Conservation (phyloP, 2,888 invertebrate genomes). For the Cosmia trapezina region DNA sequence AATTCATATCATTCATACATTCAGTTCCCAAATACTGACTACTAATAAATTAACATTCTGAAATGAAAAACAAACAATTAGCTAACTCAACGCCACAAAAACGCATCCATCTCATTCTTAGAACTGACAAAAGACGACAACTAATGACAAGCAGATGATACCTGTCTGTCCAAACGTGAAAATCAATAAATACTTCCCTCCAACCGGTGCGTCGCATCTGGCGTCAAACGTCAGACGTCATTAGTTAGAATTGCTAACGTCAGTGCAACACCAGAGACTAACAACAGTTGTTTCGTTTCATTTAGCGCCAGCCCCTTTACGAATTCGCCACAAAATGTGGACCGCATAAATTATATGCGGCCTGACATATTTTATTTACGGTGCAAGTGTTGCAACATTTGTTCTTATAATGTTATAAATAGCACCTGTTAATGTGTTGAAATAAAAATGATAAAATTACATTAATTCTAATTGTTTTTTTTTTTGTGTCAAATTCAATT, state of each 20-base stretch:
- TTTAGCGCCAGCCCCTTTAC: slow-evolving; percentile 64
- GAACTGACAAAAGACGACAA: slow-evolving; percentile 48
- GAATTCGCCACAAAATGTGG: slow-evolving; percentile 62
- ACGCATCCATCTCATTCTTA: slow-evolving; percentile 41
- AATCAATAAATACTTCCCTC: slow-evolving; percentile 60
- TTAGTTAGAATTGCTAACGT: slow-evolving; percentile 73
- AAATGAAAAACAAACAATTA: slow-evolving; percentile 16
- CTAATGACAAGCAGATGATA: slow-evolving; percentile 59
- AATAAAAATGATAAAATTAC: slow-evolving; percentile 3
- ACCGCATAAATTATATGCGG: slow-evolving; percentile 62
- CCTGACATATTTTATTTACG: slow-evolving; percentile 63
- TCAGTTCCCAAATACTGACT: not conserved
- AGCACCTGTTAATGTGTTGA: slow-evolving; percentile 23
- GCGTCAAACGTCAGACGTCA: slow-evolving; percentile 70
- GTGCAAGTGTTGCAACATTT: slow-evolving; percentile 59
- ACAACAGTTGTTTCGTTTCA: slow-evolving; percentile 72
- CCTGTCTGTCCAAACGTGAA: slow-evolving; percentile 52
- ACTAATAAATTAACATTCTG: not conserved
- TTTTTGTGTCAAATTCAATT: too few relatives aligned
- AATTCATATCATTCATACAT: not conserved
- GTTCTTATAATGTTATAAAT: slow-evolving; percentile 49
- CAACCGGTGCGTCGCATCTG: slow-evolving; percentile 66
- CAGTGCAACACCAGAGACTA: slow-evolving; percentile 60
- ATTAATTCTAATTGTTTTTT: too few relatives aligned
- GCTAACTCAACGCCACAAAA: slow-evolving; percentile 17